Evolutionary conservation across 2,113 vertebrate genomes (phyloP).

Genomic region (Podocnemis expansa): DNA sequence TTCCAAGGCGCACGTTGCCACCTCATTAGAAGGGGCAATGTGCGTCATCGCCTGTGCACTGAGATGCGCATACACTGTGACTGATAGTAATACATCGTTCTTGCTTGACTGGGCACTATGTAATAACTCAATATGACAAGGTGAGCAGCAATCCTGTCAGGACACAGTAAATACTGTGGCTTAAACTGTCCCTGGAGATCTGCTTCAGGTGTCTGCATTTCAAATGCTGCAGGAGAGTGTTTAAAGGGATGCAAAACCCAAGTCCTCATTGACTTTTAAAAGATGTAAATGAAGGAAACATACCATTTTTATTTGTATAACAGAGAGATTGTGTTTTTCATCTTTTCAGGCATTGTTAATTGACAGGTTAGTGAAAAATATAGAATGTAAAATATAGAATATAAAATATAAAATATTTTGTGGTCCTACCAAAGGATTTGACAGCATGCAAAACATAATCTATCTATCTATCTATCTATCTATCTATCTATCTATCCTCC

Average conservation of each 20-base stretch:
- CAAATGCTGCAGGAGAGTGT: background rate
- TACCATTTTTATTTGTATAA: background rate
- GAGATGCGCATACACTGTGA: background rate
- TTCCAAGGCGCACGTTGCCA: background rate
- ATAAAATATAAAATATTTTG: background rate
- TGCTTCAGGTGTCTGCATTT: background rate
- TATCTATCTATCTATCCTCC: background rate
- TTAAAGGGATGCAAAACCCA: background rate
- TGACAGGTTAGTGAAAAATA: background rate
- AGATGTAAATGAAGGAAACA: background rate
- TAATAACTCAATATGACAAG: background rate
- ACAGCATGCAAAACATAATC: background rate
- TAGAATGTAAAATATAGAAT: too few species aligned
- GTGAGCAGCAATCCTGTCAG: rapidly evolving
- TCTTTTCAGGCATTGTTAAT: background rate
- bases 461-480: background rate
- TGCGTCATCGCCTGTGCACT: background rate
- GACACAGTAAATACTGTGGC: rapidly evolving
- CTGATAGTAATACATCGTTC: rapidly evolving
- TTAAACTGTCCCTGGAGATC: rapidly evolving
- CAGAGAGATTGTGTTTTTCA: background rate
- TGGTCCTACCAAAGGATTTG: background rate
- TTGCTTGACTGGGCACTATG: background rate
- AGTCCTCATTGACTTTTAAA: background rate
- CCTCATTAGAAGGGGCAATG: background rate